A percentile compares a stretch with the other conserved stretches of the same genome.
phyloP scores from a whole-genome alignment of 2,797 vertebrate genomes.

The Antrozous pallidus region DNA sequence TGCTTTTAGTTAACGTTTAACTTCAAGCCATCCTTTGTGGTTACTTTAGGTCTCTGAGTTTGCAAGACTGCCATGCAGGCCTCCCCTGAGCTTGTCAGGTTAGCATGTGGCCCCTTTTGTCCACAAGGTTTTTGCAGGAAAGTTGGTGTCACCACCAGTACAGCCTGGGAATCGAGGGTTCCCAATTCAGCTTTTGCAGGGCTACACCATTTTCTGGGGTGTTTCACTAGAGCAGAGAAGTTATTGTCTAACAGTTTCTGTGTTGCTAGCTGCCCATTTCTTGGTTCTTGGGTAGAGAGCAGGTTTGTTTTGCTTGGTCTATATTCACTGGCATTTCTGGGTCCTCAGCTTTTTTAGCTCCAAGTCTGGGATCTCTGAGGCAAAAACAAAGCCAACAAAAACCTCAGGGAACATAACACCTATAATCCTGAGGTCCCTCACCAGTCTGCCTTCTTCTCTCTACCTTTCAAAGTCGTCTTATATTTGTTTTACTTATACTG shows the following conservation, averaged over 20 bases:
- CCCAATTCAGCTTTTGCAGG: neutral
- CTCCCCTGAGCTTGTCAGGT: too few relatives aligned
- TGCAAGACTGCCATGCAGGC: too few relatives aligned
- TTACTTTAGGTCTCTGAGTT: too few relatives aligned
- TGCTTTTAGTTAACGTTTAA: too few relatives aligned
- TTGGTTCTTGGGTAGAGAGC: neutral
- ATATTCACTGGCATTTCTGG: neutral
- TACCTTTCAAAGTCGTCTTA: neutral
- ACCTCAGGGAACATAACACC: fast-evolving
- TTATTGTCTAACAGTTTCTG: neutral
- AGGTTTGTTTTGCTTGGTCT: neutral
- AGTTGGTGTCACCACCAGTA: neutral
- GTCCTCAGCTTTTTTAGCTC: neutral
- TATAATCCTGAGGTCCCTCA: neutral
- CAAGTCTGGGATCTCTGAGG: neutral
- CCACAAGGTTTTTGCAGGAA: neutral
- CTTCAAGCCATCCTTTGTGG: too few relatives aligned
- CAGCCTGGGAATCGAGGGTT: neutral
- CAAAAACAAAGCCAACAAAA: neutral
- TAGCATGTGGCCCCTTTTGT: too few relatives aligned
- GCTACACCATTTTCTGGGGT: neutral
- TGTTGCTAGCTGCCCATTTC: neutral
- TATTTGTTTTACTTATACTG: neutral
- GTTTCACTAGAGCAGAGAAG: neutral
- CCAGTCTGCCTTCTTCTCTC: neutral